Evolutionary conservation across 2,888 invertebrate genomes (phyloP), one percentile per base, ranked within the genome.

Genomic region (Griposia aprilina): DNA sequence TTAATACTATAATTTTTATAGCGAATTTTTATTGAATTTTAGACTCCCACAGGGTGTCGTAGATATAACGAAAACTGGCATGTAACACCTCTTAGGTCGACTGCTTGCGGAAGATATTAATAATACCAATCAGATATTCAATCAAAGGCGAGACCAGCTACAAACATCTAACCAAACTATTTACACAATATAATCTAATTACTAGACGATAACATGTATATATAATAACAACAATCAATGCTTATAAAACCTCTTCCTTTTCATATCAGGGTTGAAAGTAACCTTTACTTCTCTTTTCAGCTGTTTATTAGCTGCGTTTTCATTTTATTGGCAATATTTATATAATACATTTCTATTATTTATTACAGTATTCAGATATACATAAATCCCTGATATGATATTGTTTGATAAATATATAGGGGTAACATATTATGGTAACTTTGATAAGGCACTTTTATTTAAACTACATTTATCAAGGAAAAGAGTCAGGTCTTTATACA

Each of bases 191-290:
- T 26, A 69, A 88, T 76, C 67, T 80, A 80, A 70, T 74, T 80
- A 78, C 76, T 74, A 84, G 55, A 73, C 80, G 76, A 89, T 80
- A 84, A 87, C 85, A 77, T 79, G 70, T 74, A 63, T 86, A 66
- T 83, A 81, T 81, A 83, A 81, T 83, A 86, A 87, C 85, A 86
- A 87, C 86, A 86, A 90, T 88, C 82, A 90, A 90, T 90, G 89
- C 90, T 90, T 88, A 81, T 79, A 78, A 80, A 82, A 81, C 72
- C 80, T 75, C 70, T 69, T 72, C 36, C 65, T 78, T 67, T 76
- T 71, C 65, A 74, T 81, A 84, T 78, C 82, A 81, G 86, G 76
- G 62, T 67, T 60, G 11, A 69, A 41, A 41, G n/a, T 48, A 48
- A 30, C 20, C 17, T 23, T 6, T 30, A 15, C 20, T 30, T 63